Evolutionary conservation across 1,140 invertebrate genomes (phyloP).

Genomic region (Euwallacea similis): DNA sequence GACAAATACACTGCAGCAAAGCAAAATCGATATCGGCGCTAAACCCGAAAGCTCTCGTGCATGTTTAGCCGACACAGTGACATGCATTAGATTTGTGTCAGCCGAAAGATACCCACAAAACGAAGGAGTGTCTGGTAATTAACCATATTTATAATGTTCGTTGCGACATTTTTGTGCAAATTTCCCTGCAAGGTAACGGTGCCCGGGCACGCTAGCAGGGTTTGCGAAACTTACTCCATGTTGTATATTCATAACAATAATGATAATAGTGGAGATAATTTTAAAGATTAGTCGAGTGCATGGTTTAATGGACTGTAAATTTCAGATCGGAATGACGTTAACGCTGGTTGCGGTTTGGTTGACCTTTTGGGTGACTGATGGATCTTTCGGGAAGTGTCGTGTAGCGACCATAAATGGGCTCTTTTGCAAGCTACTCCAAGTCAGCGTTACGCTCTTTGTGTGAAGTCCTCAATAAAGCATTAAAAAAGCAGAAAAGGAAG

Average conservation of each 20-base stretch:
- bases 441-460: no score
- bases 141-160: slow-evolving; percentile 10
- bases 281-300: neutral
- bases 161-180: slow-evolving; percentile 17
- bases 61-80: slow-evolving; percentile 12
- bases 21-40: slow-evolving; percentile 2
- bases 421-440: no score
- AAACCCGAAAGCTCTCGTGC: neutral
- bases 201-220: neutral
- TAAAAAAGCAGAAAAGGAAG: no score
- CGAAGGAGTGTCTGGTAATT: slow-evolving; percentile 14
- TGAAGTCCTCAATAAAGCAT: no score
- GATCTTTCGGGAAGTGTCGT: no score
- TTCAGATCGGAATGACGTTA: neutral
- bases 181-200: slow-evolving; percentile 5
- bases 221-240: slow-evolving; percentile 1
- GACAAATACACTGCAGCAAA: neutral
- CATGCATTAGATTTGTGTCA: slow-evolving; percentile 16
- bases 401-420: no score
- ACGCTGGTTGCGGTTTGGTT: no score
- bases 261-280: neutral
- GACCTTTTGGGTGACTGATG: no score
- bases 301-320: neutral
- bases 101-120: slow-evolving; percentile 10
- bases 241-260: slow-evolving; percentile 5